Base-by-base conservation (phyloP, 2,888 invertebrate species). In the Sipha maydis region DNA sequence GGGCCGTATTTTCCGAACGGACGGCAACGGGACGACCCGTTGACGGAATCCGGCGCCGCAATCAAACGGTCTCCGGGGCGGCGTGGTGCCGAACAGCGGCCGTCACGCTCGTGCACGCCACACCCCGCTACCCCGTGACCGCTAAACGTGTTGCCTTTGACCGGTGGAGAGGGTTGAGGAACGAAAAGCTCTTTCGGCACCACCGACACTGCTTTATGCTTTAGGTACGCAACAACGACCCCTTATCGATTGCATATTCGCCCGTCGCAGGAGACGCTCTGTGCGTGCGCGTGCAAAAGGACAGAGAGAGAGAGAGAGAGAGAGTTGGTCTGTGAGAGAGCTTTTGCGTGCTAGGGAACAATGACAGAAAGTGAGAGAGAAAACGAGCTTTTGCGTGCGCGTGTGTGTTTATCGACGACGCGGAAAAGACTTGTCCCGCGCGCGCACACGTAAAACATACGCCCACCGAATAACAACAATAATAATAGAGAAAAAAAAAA, bases 231-330 rank as follows among this genome's bases (percentile, higher is more conserved):
- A 61, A 19, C 5, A 54, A 54, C 86, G 56, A 73, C 79, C 86
- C 80, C 80, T 80, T 86, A 86, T 86, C 80, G 86, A 86, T 86
- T 79, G 34, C 34, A 11, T 76, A 67, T 69, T 61, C 19, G 41
- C 73, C 80, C 86, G 56, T 31, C 25, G n/a, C 56, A 11, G 38
- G 19, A 14, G 7, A 31, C 71, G 9, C 31, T 28, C 17, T 5
- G 38, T 48, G 38, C n/a, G 9, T 31, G 56, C 11, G 71, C 34
- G 38, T 8, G 54, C 48, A 69, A 79, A 31, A 71, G 14, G 2
- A 48, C 48, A 48, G 48, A 48, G 48, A 11, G 11, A 14, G 48
- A 48, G n/a, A n/a, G n/a, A n/a, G n/a, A n/a, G n/a, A n/a, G n/a
- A n/a, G n/a, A n/a, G n/a, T n/a, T 7, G 8, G 41, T 9, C 41